Conservation (phyloP, 2,797 vertebrate genomes). For the Jordanella pulchra region DNA sequence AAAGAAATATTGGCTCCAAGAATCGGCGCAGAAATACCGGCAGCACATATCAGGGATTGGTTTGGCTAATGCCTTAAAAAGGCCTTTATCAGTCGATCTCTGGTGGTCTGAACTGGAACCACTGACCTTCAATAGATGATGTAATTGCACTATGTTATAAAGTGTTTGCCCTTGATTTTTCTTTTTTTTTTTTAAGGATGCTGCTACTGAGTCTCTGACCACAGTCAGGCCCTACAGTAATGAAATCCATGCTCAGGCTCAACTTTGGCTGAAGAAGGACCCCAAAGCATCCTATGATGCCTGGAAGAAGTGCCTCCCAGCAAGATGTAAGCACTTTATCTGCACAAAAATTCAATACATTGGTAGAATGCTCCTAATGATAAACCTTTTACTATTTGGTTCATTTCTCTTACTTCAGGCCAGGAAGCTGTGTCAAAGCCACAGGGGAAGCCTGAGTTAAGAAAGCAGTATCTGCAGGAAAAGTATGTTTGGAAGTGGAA, state of each 20-base stretch:
- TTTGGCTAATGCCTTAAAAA: too few relatives aligned
- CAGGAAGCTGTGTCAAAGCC: constrained; percentile 87
- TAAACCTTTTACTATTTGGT: not conserved
- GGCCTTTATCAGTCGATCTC: too few relatives aligned
- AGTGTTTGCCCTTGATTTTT: constrained; percentile 19
- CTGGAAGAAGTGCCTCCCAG: constrained; percentile 98
- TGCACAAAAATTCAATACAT: not conserved
- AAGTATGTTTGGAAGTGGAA: constrained; percentile 99
- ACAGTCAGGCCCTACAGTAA: constrained; percentile 98
- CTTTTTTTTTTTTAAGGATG: constrained; percentile 79
- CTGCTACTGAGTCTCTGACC: constrained; percentile 91
- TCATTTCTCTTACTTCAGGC: constrained; percentile 54
- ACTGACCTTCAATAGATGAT: not conserved
- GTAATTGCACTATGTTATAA: not conserved
- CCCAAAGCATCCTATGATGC: constrained; percentile 95
- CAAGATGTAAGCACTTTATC: constrained; percentile 83
- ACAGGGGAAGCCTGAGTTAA: constrained; percentile 87
- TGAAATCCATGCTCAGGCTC: constrained; percentile 97
- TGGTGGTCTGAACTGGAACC: not conserved
- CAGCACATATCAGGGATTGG: too few relatives aligned
- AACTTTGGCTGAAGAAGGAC: constrained; percentile 98
- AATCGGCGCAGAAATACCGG: too few relatives aligned
- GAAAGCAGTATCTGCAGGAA: constrained; percentile 91
- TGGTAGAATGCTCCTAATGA: not conserved
- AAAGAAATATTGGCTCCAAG: too few relatives aligned